phyloP scores from a whole-genome alignment of 1,140 invertebrate genomes.

The Drosophila mauritiana region DNA sequence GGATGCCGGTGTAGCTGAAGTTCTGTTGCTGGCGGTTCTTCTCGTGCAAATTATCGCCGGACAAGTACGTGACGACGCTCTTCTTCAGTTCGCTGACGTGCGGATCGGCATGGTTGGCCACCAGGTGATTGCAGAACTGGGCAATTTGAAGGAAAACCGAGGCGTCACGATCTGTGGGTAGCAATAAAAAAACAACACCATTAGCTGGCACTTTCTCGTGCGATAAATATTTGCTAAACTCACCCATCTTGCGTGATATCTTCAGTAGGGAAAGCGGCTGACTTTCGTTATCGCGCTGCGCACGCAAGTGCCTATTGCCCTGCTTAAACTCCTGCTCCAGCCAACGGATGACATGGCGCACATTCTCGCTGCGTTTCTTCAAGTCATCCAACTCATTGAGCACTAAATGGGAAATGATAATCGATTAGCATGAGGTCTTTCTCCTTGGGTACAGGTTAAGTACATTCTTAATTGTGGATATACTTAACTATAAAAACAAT shows the following conservation, averaged over 20 bases:
- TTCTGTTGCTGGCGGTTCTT: conserved; percentile 81
- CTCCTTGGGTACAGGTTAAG: background rate
- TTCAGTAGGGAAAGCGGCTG: conserved; percentile 90
- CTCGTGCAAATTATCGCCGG: conserved; percentile 79
- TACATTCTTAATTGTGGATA: too few species aligned
- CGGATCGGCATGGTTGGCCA: conserved; percentile 79
- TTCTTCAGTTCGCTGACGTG: conserved; percentile 76
- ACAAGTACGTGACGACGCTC: conserved; percentile 81
- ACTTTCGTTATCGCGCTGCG: conserved; percentile 92
- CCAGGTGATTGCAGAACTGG: conserved; percentile 83
- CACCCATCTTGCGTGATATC: conserved; percentile 87
- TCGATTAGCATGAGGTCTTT: background rate
- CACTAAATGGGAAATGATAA: conserved; percentile 86
- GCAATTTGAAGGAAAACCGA: conserved; percentile 80
- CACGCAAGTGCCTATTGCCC: conserved; percentile 92
- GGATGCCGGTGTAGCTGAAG: conserved; percentile 82
- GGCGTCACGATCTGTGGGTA: conserved; percentile 76
- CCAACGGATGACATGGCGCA: conserved; percentile 96
- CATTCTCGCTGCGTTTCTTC: conserved; percentile 91
- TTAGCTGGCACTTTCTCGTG: conserved; percentile 7
- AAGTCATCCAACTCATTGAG: conserved; percentile 93
- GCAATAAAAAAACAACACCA: background rate
- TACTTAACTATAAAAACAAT: background rate
- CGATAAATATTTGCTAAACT: conserved; percentile 8
- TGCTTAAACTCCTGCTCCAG: conserved; percentile 93